Conservation (phyloP, 2,113 vertebrate species). For the Tauraco erythrolophus region DNA sequence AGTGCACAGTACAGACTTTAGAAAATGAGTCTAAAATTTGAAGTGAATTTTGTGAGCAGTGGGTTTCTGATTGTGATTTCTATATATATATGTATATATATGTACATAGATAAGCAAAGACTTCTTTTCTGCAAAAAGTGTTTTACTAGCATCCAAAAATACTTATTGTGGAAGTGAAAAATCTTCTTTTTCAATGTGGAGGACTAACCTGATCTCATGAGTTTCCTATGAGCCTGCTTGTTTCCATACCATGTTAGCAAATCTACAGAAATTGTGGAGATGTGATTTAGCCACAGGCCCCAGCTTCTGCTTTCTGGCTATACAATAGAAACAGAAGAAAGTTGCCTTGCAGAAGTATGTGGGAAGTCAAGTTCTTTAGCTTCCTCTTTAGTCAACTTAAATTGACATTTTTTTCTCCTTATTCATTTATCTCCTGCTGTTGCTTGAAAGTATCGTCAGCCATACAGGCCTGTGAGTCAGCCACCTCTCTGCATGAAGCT, state of each 20-base stretch:
- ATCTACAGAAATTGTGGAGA: neutral
- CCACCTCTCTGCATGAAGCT: slow-evolving; percentile 48
- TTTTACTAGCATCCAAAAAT: neutral
- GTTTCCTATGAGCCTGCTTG: neutral
- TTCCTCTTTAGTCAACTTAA: slow-evolving; percentile 30
- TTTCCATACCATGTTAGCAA: neutral
- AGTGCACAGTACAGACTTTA: neutral
- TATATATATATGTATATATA: neutral
- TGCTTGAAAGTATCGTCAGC: neutral
- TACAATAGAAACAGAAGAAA: neutral
- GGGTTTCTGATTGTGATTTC: neutral
- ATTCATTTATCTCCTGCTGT: slow-evolving; percentile 59
- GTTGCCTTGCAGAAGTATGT: neutral
- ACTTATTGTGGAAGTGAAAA: neutral
- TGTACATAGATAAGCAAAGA: neutral
- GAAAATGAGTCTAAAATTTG: neutral
- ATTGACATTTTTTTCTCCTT: slow-evolving; percentile 1
- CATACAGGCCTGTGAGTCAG: neutral
- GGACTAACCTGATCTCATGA: neutral
- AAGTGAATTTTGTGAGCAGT: neutral
- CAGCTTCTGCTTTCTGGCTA: neutral
- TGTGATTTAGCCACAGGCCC: neutral
- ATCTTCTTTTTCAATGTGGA: neutral
- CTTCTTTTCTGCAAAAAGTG: neutral
- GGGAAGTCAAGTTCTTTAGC: slow-evolving; percentile 33